Evolutionary conservation across 2,888 invertebrate species (phyloP), one percentile per base, ranked within the genome.

Genomic region (Artemia sinica): DNA sequence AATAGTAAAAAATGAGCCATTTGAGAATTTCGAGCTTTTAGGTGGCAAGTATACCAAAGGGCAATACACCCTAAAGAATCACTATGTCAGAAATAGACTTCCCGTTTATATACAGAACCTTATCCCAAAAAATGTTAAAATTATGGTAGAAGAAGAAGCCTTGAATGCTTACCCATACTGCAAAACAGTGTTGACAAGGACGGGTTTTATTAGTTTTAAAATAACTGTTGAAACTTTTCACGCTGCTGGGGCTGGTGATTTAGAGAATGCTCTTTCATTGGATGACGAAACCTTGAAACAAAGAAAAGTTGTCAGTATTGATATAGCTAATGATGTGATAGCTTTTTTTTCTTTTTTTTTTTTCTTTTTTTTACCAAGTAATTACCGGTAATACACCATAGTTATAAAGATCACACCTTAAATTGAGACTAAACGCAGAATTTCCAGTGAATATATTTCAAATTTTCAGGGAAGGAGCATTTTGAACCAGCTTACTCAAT

Each of bases 81-180:
- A 99, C 82, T 97, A 98, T 79, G 41, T 41, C 41, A 41, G 41
- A 41, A 83, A 94, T 78, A 95, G 96, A 85, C 97, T 98, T 76
- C 97, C 97, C 71, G 84, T 86, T 68, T 91, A 92, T 80, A 91
- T 97, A 77, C 84, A 92, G 77, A 41, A 41, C 41, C 82, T 91
- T 75, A 80, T 98, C 77, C 90, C 94, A 74, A 97, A 97, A 63
- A 95, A 93, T 80, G 95, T 93, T 72, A 89, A 95, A 68, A 81
- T 98, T 76, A 93, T 96, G 81, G 89, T 98, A 69, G 92, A 95
- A 78, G 97, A 98, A 80, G 92, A 95, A 81, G 96, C 96, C 73
- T 98, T 97, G 97, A 98, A 98, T 81, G 96, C 96, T 18, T 98
- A 96, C 81, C 97, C 97, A 13, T 98, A 97, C 81, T 97, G 96